These are phyloP conservation scores for Diarsia rubi DNA, from an alignment of 2,888 invertebrate genomes.

Conservation along the genomic window DNA sequence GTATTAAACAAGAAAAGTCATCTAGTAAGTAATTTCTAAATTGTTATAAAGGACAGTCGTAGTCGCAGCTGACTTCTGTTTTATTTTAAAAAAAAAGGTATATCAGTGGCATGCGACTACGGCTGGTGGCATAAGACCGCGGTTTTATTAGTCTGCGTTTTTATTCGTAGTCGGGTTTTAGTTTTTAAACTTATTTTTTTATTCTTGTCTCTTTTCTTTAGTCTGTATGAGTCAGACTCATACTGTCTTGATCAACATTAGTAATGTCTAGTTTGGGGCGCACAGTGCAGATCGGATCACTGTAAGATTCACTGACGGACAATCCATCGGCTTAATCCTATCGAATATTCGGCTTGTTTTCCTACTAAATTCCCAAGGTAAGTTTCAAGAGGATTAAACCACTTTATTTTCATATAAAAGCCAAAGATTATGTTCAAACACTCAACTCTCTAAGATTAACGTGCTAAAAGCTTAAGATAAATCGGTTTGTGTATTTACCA, in stretches of 20 bases:
- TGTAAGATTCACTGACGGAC: not conserved
- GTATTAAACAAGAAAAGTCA: no score
- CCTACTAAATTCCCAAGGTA: not conserved
- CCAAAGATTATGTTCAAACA: not conserved
- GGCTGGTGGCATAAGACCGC: no score
- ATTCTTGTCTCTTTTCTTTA: no score
- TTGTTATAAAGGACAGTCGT: no score
- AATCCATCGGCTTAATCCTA: not conserved
- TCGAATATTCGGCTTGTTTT: not conserved
- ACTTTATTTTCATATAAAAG: not conserved
- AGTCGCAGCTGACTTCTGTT: no score
- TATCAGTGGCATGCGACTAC: no score
- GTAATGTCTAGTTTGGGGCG: not conserved
- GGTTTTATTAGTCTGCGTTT: no score
- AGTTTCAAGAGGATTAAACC: not conserved
- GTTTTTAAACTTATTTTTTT: no score
- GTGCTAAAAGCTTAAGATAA: conserved; percentile 17
- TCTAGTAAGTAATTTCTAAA: no score
- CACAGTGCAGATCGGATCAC: not conserved
- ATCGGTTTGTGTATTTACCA: conserved; percentile 9
- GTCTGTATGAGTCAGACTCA: no score
- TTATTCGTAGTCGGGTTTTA: no score
- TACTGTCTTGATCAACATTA: not conserved
- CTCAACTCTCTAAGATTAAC: not conserved
- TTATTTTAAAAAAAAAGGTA: no score